phyloP scores from a whole-genome alignment of 1,140 invertebrate genomes.

The Panonychus citri region DNA sequence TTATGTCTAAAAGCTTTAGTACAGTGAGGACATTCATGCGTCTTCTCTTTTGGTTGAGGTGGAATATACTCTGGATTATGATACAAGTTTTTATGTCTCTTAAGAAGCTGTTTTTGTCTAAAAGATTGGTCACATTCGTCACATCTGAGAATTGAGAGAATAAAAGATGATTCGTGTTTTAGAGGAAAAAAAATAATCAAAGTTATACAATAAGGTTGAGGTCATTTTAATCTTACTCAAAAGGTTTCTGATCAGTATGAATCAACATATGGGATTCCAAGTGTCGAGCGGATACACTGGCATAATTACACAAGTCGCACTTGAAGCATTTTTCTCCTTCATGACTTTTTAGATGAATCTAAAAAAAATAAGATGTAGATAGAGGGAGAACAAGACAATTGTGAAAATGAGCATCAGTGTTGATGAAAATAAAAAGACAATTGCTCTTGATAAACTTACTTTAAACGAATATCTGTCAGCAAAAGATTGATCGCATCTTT shows the following conservation, averaged over 20 bases:
- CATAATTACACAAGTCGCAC: slow-evolving; percentile 81
- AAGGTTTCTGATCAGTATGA: slow-evolving; percentile 79
- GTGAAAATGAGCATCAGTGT: background rate
- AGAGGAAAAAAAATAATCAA: slow-evolving; percentile 20
- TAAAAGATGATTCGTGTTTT: too few relatives aligned
- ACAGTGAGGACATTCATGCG: slow-evolving; percentile 70
- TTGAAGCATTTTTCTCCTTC: slow-evolving; percentile 94
- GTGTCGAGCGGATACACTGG: slow-evolving; percentile 69
- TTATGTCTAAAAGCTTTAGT: slow-evolving; percentile 62
- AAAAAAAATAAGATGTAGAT: too few relatives aligned
- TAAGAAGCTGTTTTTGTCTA: slow-evolving; percentile 71
- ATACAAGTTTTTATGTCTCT: slow-evolving; percentile 73
- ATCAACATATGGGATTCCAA: slow-evolving; percentile 89
- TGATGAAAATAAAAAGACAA: background rate
- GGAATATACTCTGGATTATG: slow-evolving; percentile 76
- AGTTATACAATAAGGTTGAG: too few relatives aligned
- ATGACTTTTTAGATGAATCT: slow-evolving; percentile 58
- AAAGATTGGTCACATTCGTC: slow-evolving; percentile 31
- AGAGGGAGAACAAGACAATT: too few relatives aligned
- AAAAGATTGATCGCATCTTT: slow-evolving; percentile 72
- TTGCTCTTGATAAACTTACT: slow-evolving; percentile 8
- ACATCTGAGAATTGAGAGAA: slow-evolving; percentile 18
- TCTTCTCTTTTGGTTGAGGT: slow-evolving; percentile 67
- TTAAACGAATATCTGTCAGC: slow-evolving; percentile 46
- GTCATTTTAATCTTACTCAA: too few relatives aligned